Evolutionary conservation across 2,888 invertebrate species (phyloP).

Genomic region (Sinohyriopsis cumingii): DNA sequence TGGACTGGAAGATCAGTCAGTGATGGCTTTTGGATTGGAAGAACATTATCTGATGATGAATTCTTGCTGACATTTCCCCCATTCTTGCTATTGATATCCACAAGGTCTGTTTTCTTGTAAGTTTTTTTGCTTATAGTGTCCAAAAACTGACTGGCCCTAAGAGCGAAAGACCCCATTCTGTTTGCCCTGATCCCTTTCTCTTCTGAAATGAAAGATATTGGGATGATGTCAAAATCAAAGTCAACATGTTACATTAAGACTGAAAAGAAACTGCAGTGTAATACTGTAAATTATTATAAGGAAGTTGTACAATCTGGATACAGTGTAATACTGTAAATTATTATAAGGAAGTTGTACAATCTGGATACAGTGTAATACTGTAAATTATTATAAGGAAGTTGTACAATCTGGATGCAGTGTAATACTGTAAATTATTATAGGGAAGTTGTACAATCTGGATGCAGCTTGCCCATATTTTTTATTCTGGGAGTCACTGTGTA

Average conservation of each 20-base stretch:
- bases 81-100: background rate
- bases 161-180: slow-evolving; percentile 56
- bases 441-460: too few species aligned
- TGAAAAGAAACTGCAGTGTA: background rate
- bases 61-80: background rate
- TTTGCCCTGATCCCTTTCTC: slow-evolving; percentile 42
- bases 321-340: too few species aligned
- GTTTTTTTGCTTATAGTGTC: slow-evolving; percentile 59
- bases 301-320: too few species aligned
- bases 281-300: too few species aligned
- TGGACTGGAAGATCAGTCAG: background rate
- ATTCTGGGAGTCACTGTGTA: too few species aligned
- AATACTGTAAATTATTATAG: too few species aligned
- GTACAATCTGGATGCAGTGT: too few species aligned
- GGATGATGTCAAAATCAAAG: background rate
- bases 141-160: slow-evolving; percentile 58
- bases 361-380: too few species aligned
- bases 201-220: slow-evolving; percentile 16
- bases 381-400: too few species aligned
- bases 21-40: background rate
- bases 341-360: too few species aligned
- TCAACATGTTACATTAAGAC: background rate
- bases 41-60: background rate
- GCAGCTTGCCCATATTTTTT: too few species aligned
- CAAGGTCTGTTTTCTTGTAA: slow-evolving; percentile 16